Evolutionary conservation across 1,140 invertebrate genomes (phyloP), one percentile per base, ranked within the genome.

Genomic region (Monomorium pharaonis): DNA sequence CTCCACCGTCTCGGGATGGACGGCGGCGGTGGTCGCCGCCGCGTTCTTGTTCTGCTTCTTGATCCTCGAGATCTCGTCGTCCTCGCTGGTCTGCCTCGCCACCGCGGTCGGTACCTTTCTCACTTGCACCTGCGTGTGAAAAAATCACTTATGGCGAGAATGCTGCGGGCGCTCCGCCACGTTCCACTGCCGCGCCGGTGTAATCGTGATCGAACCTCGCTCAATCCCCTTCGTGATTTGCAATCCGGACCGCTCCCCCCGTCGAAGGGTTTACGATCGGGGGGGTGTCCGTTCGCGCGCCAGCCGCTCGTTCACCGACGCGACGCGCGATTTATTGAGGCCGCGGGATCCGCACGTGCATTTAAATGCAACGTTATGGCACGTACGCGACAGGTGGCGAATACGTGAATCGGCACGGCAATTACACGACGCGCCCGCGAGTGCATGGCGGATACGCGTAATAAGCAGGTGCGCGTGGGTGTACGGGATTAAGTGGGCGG

Each of bases 31-130:
- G 3, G 96, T 96, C 21, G 96, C 94, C 18, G 96, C 96, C 12
- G 96, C 95, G 56, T 96, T 97, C 95, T 98, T 98, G 91, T 98
- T 98, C 94, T 98, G 97, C 92, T 98, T 97, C 94, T 99, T 99
- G 87, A 98, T 98, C 91, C 97, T 97, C 10, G 97, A 96, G 87
- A 98, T 98, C 94, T 99, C 98, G 93, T 99, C 98, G 91, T 98
- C 98, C 95, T 98, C 98, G 92, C 97, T 98, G 21, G 97, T 95
- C 94, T 98, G 97, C 84, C 97, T 96, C 51, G 96, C 95, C n/a
- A 96, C 93, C 16, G 96, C 94, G 49, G 95, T 92, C 69, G 95
- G 90, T 60, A 94, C 86, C 89, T 94, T 95, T 84, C 92, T 93
- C 62, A 92, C 90, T 87, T 94, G 94, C n/a, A 93, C 88, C 93